These are phyloP conservation scores for Polyommatus icarus DNA, from an alignment of 2,888 invertebrate genomes.

Conservation along the genomic window DNA sequence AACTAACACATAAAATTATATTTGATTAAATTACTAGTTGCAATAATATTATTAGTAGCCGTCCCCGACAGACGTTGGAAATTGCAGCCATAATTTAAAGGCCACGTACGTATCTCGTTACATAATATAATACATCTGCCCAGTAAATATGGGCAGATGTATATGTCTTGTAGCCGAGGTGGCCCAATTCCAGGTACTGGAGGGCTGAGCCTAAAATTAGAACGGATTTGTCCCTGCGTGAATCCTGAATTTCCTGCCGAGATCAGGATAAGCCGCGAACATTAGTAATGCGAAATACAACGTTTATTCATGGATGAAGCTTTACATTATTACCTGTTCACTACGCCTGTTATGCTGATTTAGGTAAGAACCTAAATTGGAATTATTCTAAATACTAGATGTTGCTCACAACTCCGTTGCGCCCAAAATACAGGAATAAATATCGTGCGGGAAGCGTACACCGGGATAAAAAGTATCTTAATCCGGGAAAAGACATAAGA, in stretches of 20 bases:
- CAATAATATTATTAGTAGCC: background rate
- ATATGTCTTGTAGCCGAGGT: background rate
- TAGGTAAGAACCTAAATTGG: background rate
- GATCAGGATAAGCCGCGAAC: background rate
- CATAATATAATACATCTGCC: background rate
- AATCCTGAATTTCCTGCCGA: background rate
- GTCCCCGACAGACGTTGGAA: background rate
- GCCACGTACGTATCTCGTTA: background rate
- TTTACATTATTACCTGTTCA: background rate
- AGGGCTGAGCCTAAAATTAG: background rate
- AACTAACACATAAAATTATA: too few relatives aligned
- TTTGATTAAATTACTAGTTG: too few relatives aligned
- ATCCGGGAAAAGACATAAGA: too few relatives aligned
- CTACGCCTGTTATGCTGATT: background rate
- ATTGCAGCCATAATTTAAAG: background rate
- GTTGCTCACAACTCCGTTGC: too few relatives aligned
- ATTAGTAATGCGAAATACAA: background rate
- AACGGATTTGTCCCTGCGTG: background rate
- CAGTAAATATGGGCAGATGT: background rate
- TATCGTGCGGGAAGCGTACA: too few relatives aligned
- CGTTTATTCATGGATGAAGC: background rate
- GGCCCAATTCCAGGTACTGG: background rate
- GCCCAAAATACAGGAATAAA: too few relatives aligned
- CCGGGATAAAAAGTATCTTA: too few relatives aligned
- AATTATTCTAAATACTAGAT: background rate